Base-by-base conservation (phyloP, 2,888 invertebrate genomes). In the Crematogaster levior region DNA sequence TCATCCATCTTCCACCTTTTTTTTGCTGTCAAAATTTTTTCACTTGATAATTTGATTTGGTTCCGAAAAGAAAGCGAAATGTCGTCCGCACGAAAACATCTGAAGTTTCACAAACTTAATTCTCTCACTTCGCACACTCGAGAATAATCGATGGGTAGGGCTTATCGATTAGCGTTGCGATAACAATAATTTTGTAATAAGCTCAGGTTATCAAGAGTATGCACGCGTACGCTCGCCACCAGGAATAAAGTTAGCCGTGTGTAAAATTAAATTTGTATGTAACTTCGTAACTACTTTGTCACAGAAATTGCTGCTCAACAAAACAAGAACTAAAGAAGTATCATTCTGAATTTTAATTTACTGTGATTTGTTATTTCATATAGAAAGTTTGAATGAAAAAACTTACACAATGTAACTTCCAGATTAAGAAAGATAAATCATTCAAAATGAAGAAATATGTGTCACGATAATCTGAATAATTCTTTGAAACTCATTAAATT, bases 21-120 rank as follows among this genome's bases (percentile, higher is more conserved):
- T 27, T 21, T 2, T 1, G 43, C 12, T 7, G 70, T 58, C 1
- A 18, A 12, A 68, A 24, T 7, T 70, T 85, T 63, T 15, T n/a
- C n/a, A 89, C 89, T 89, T 85, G 81, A 75, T 56, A 88, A 84
- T 90, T 89, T 89, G 30, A 79, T 60, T 30, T 53, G 34, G 18
- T 70, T 30, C 18, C 53, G 21, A 70, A 84, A 68, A 18, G 15
- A 63, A 79, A 53, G 58, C 58, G 60, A 85, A 72, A 86, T 85
- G 72, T 86, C 75, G 15, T 7, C 68, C 79, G 75, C 46, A 68
- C n/a, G 46, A 77, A 84, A 89, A 89, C 89, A 89, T 84, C 37
- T 86, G 89, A 89, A 85, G 73, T 60, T 81, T 83, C 7, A 77
- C 43, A n/a, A 77, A 12, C 9, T 77, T 56, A n/a, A 66, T 43